Conservation (phyloP, 2,888 invertebrate genomes). For the Pristionchus entomophagus region DNA sequence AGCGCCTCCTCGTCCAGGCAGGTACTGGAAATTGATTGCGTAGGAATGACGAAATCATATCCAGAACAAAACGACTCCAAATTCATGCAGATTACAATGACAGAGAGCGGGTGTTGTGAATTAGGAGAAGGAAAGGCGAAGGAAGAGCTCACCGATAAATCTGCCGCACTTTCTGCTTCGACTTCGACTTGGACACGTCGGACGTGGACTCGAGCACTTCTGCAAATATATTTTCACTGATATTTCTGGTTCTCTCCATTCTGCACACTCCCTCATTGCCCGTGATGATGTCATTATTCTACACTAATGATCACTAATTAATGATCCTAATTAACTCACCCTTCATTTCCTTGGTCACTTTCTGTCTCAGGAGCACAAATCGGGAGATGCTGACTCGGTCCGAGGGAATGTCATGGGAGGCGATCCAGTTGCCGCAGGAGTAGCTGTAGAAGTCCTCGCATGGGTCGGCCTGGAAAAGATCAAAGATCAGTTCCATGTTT, state of each 20-base stretch:
- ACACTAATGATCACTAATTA: no score
- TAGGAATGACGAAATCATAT: no score
- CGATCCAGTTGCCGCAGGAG: conserved; percentile 69
- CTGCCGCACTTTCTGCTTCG: conserved; percentile 64
- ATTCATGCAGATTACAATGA: no score
- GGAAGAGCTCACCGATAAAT: background rate
- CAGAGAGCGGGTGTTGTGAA: background rate
- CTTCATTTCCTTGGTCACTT: conserved; percentile 70
- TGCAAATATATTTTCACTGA: conserved; percentile 42
- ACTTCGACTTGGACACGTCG: conserved; percentile 60
- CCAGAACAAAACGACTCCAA: no score
- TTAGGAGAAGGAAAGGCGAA: conserved; percentile 48
- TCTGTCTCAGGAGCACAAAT: conserved; percentile 71
- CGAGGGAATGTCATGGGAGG: conserved; percentile 66
- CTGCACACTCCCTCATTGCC: no score
- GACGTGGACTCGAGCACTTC: conserved; percentile 69
- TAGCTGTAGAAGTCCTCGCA: conserved; percentile 68
- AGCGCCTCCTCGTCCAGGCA: conserved; percentile 70
- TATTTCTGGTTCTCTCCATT: background rate
- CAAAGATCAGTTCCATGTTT: background rate
- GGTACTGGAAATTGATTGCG: conserved; percentile 51
- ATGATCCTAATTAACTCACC: conserved; percentile 51
- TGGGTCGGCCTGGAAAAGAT: conserved; percentile 54
- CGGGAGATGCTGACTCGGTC: conserved; percentile 71
- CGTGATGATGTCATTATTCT: no score